phyloP scores from a whole-genome alignment of 2,113 vertebrate species.

The Grus americana region DNA sequence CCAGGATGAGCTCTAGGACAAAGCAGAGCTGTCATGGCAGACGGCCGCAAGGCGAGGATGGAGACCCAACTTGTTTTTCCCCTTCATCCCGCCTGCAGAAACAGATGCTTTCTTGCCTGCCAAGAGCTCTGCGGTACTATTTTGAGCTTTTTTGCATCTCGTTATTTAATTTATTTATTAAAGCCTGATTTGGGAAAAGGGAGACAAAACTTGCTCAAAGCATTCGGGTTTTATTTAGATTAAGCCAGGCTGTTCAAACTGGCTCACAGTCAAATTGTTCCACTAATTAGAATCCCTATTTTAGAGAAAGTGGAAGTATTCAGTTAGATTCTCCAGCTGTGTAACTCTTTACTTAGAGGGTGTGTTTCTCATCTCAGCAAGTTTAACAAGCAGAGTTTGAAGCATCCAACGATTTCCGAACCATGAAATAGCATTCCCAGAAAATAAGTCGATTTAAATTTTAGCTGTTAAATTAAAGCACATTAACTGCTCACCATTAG shows the following conservation, averaged over 20 bases:
- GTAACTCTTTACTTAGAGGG: background rate
- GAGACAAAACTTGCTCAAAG: background rate
- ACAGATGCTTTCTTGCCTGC: background rate
- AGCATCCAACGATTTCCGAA: background rate
- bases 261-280: background rate
- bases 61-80: background rate
- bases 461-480: background rate
- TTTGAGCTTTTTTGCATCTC: background rate
- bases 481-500: accelerated
- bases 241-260: background rate
- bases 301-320: background rate
- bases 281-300: background rate
- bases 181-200: background rate
- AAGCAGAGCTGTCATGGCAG: background rate
- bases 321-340: background rate
- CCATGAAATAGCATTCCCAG: background rate
- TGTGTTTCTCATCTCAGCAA: background rate
- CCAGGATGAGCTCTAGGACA: background rate
- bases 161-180: conserved; percentile 26
- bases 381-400: background rate
- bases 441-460: background rate
- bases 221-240: background rate
- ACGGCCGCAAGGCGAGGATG: accelerated
- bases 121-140: background rate
- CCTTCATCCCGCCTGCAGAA: background rate